These are phyloP conservation scores for Papilio protenor DNA, from an alignment of 2,888 invertebrate species.

Conservation along the genomic window DNA sequence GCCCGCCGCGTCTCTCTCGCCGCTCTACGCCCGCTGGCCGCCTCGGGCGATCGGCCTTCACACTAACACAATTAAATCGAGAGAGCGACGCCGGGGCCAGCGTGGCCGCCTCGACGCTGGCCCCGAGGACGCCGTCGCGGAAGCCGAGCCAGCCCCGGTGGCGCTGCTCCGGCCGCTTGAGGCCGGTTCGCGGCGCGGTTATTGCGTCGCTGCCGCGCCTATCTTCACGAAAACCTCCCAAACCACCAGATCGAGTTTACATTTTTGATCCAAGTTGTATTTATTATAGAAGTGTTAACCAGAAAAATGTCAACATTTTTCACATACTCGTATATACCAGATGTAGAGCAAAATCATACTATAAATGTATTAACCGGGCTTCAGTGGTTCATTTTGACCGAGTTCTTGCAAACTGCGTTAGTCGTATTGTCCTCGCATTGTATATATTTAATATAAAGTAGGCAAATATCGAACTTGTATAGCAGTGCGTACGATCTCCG, in stretches of 20 bases:
- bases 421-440: neutral
- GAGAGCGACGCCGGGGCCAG: constrained; percentile 68
- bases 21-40: constrained; percentile 77
- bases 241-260: constrained; percentile 57
- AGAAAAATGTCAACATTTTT: neutral
- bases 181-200: constrained; percentile 78
- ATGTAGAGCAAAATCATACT: neutral
- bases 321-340: neutral
- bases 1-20: constrained; percentile 82
- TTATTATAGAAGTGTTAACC: constrained; percentile 18
- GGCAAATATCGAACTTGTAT: neutral
- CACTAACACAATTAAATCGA: constrained; percentile 81
- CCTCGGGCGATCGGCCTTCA: constrained; percentile 84
- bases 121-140: constrained; percentile 80
- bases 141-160: constrained; percentile 81
- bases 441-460: neutral
- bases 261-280: constrained; percentile 64
- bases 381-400: neutral
- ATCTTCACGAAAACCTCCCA: constrained; percentile 71
- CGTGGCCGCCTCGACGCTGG: constrained; percentile 56
- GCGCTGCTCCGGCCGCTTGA: constrained; percentile 81
- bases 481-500: neutral
- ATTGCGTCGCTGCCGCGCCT: constrained; percentile 75
- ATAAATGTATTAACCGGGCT: neutral
- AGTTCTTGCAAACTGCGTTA: neutral